Evolutionary conservation across 1,140 invertebrate species (phyloP).

Genomic region (Oreohelix idahoensis): DNA sequence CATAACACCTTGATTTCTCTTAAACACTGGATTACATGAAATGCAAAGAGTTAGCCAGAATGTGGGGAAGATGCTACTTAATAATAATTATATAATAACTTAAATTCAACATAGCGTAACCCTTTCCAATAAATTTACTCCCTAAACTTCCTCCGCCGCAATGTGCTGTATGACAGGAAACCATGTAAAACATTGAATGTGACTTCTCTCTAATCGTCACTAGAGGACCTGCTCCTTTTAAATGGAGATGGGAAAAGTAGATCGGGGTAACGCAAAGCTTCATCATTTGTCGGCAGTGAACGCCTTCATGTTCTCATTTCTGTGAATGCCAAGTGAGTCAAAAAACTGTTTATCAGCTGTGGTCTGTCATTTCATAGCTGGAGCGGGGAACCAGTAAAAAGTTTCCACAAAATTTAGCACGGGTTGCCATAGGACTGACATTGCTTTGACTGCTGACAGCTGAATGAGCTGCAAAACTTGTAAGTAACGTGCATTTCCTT

Average conservation of each 20-base stretch:
- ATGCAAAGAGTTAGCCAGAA: no score
- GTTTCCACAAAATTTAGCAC: conserved; percentile 76
- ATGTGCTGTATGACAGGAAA: conserved; percentile 70
- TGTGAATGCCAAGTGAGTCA: conserved; percentile 72
- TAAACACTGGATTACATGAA: no score
- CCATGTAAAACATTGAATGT: conserved; percentile 76
- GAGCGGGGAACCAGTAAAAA: conserved; percentile 76
- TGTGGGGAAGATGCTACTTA: no score
- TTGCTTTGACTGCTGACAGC: conserved; percentile 77
- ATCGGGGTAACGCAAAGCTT: conserved; percentile 67
- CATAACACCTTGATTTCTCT: no score
- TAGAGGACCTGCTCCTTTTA: conserved; percentile 69
- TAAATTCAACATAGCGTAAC: no score
- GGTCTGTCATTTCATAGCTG: conserved; percentile 56
- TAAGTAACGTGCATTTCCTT: conserved; percentile 54
- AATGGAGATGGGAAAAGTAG: conserved; percentile 72
- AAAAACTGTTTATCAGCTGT: conserved; percentile 55
- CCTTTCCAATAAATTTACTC: conserved; percentile 58
- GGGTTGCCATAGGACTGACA: conserved; percentile 75
- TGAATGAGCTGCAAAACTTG: conserved; percentile 73
- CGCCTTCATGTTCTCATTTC: conserved; percentile 68
- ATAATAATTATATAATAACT: no score
- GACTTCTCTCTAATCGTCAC: conserved; percentile 75
- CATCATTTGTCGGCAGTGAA: conserved; percentile 67
- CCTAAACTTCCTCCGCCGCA: conserved; percentile 63